Percentiles rank a stretch among this genome's conserved stretches.
Evolutionary conservation across 2,888 invertebrate genomes (phyloP).

Genomic region (Philereme vetulata): DNA sequence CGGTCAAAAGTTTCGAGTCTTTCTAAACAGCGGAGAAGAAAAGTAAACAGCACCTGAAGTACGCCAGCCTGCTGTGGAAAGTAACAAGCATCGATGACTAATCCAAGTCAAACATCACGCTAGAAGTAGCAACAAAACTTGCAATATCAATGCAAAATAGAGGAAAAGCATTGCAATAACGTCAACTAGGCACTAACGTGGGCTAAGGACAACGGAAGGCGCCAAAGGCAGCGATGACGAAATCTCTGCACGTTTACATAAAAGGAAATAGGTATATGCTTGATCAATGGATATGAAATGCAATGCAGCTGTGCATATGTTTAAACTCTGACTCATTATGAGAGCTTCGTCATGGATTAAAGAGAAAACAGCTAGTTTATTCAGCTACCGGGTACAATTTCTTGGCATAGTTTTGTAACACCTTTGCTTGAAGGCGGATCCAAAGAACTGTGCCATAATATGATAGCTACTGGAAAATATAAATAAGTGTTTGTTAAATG

Average conservation of each 20-base stretch:
- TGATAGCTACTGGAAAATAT: too few species aligned
- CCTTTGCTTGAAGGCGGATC: too few species aligned
- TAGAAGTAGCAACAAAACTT: constrained; percentile 1
- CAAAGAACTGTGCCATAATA: too few species aligned
- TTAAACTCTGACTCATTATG: constrained; percentile 58
- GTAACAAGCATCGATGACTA: constrained; percentile 10
- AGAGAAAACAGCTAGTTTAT: constrained; percentile 19
- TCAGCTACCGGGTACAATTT: background rate
- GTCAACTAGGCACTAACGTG: constrained; percentile 15
- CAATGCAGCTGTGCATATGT: constrained; percentile 58
- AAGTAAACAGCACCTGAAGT: constrained; percentile 12
- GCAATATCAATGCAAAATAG: constrained; percentile 9
- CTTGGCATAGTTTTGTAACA: too few species aligned
- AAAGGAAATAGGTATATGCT: constrained; percentile 22
- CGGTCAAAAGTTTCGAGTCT: background rate
- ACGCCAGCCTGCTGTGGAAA: constrained; percentile 1
- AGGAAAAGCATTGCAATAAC: constrained; percentile 10
- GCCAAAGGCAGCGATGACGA: constrained; percentile 32
- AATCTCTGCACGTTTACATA: constrained; percentile 25
- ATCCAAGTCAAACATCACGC: background rate
- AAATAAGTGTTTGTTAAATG: too few species aligned
- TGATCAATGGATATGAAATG: constrained; percentile 29
- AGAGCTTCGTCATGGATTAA: constrained; percentile 33
- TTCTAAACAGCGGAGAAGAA: constrained; percentile 1
- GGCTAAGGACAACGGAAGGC: constrained; percentile 26